Base-by-base conservation (phyloP, 30 jellyfish, hydroid and myxozoan genomes). In the Cassiopea andromeda region DNA sequence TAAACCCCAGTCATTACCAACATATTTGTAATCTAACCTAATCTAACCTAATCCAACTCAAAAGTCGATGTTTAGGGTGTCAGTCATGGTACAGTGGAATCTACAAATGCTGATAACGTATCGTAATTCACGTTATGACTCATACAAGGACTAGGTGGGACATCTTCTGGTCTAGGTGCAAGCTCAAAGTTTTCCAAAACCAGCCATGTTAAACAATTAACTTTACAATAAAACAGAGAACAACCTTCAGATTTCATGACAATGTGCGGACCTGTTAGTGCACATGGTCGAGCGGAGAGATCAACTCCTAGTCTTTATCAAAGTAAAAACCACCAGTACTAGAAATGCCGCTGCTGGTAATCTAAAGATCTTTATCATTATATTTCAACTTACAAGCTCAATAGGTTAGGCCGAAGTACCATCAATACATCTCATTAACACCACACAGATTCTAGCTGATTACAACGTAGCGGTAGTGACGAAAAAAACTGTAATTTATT, bases 261-360 rank as follows among this genome's bases (percentile, higher is more conserved):
- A 75, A 75, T 48, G 70, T n/a, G 44, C 8, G 70, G 79, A 69
- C 84, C 84, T 45, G 91, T 73, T 13, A 19, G 46, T 43, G 68
- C 84, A 69, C 69, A 68, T 71, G 91, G 84, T 83, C 91, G 77
- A 69, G 79, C 83, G 84, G 61, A 57, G 75, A 83, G 78, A 72
- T 68, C 83, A 72, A 83, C 9, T 46, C 13, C 48, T 27, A 54
- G 60, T 17, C 82, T 49, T 58, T 46, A 47, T 46, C 72, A 72
- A 9, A 68, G 67, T 45, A 12, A 69, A 57, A 83, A 18, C 78
- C 78, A 83, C 91, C 91, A 69, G 91, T 58, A 38, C 10, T 13
- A 19, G 16, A 48, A 83, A 83, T 1, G 27, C 73, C 2, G 27
- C 43, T 17, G 2, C 73, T 2, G 73, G 73, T 64, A 64, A 64